phyloP scores from a whole-genome alignment of 2,113 vertebrate species.

The Gallinago undulata region DNA sequence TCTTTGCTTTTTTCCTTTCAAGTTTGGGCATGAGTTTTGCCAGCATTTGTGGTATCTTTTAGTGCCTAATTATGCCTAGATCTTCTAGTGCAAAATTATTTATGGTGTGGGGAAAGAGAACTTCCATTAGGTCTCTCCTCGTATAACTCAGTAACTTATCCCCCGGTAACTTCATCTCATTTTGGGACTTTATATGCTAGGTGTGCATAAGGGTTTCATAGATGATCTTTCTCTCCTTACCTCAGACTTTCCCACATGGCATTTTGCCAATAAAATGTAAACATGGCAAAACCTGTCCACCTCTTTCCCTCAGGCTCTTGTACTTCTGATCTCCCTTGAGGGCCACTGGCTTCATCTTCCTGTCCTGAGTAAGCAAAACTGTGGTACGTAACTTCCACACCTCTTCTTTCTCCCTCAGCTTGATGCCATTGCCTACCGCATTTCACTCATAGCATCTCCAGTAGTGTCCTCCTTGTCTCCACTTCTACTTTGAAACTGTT shows the following conservation, averaged over 20 bases:
- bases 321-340: neutral
- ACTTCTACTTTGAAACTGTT: neutral
- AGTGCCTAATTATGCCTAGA: neutral
- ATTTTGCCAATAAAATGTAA: neutral
- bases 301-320: neutral
- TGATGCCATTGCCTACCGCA: neutral
- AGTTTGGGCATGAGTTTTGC: neutral
- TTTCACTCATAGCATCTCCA: neutral
- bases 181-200: neutral
- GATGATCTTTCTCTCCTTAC: neutral
- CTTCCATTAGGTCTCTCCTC: neutral
- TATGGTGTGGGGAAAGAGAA: neutral
- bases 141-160: neutral
- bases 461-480: neutral
- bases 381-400: neutral
- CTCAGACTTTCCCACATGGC: neutral
- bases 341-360: neutral
- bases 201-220: neutral
- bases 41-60: neutral
- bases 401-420: neutral
- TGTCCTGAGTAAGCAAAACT: neutral
- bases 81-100: neutral
- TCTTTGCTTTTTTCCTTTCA: too few relatives aligned
- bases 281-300: neutral
- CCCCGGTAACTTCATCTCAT: fast-evolving